Conservation (phyloP, 2,888 invertebrate species). For the Synanthedon myopaeformis region DNA sequence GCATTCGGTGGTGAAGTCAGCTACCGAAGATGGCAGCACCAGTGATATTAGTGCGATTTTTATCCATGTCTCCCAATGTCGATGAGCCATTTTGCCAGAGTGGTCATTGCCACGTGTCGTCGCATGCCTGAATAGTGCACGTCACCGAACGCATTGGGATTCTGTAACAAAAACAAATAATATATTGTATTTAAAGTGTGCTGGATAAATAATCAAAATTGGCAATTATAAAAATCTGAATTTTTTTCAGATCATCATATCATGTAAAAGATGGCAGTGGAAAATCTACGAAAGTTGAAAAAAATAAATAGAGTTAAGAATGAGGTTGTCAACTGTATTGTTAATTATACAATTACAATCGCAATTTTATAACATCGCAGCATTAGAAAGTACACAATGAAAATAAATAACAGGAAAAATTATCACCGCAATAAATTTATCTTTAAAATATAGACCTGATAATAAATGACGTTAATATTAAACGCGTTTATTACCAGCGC, state of each 20-base stretch:
- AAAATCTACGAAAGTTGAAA: too few relatives aligned
- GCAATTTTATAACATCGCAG: too few relatives aligned
- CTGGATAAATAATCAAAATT: too few relatives aligned
- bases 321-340: too few relatives aligned
- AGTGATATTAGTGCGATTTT: constrained; percentile 44
- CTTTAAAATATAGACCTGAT: background rate
- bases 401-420: background rate
- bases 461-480: background rate
- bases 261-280: too few relatives aligned
- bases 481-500: background rate
- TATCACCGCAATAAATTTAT: background rate
- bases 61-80: constrained; percentile 64
- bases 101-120: constrained; percentile 58
- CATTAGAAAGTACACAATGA: too few relatives aligned
- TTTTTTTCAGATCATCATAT: too few relatives aligned
- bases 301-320: too few relatives aligned
- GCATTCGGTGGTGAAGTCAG: constrained; percentile 74
- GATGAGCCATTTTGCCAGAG: constrained; percentile 61
- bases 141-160: constrained; percentile 39
- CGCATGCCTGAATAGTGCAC: constrained; percentile 46
- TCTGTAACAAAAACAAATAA: constrained; percentile 39
- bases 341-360: too few relatives aligned
- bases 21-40: constrained; percentile 39
- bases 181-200: background rate
- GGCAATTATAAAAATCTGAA: too few relatives aligned